A percentile compares a stretch with the other conserved stretches of the same genome.
These are phyloP conservation scores for Cistogaster globosa DNA, from an alignment of 2,888 invertebrate species.

Conservation along the genomic window DNA sequence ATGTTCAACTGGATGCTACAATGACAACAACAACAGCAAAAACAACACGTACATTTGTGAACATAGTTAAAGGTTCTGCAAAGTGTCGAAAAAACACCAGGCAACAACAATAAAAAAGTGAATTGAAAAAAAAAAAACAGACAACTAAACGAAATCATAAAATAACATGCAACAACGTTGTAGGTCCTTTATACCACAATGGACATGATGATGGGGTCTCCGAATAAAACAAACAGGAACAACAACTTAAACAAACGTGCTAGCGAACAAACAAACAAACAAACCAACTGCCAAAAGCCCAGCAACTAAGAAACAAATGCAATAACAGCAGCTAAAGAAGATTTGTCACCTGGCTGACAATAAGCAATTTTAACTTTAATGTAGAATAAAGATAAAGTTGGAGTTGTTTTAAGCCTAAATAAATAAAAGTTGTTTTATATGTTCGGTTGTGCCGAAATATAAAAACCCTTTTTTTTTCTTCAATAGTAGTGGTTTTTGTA, in stretches of 20 bases:
- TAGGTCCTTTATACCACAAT: slow-evolving; percentile 71
- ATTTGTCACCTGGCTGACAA: slow-evolving; percentile 76
- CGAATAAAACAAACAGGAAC: slow-evolving; percentile 55
- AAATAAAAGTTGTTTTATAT: neutral
- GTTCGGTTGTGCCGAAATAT: neutral
- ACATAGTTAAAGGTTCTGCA: slow-evolving; percentile 63
- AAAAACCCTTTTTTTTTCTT: neutral
- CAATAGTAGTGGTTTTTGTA: too few relatives aligned
- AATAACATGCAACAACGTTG: slow-evolving; percentile 71
- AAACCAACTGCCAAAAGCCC: slow-evolving; percentile 19
- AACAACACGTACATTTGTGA: slow-evolving; percentile 33
- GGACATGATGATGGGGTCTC: slow-evolving; percentile 66
- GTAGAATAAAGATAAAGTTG: slow-evolving; percentile 55
- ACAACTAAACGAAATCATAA: slow-evolving; percentile 58
- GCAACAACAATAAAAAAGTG: slow-evolving; percentile 41
- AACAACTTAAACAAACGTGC: slow-evolving; percentile 41
- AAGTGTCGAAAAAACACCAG: slow-evolving; percentile 70
- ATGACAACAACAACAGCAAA: slow-evolving; percentile 59
- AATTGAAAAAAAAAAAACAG: slow-evolving; percentile 2
- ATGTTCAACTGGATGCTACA: slow-evolving; percentile 70
- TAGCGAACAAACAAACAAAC: slow-evolving; percentile 20
- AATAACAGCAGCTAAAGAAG: slow-evolving; percentile 73
- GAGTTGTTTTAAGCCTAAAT: slow-evolving; percentile 16
- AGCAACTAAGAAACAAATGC: slow-evolving; percentile 58
- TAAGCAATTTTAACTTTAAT: slow-evolving; percentile 70